Base-by-base conservation (phyloP, 2,113 vertebrate species). In the Zosterops pallidus region DNA sequence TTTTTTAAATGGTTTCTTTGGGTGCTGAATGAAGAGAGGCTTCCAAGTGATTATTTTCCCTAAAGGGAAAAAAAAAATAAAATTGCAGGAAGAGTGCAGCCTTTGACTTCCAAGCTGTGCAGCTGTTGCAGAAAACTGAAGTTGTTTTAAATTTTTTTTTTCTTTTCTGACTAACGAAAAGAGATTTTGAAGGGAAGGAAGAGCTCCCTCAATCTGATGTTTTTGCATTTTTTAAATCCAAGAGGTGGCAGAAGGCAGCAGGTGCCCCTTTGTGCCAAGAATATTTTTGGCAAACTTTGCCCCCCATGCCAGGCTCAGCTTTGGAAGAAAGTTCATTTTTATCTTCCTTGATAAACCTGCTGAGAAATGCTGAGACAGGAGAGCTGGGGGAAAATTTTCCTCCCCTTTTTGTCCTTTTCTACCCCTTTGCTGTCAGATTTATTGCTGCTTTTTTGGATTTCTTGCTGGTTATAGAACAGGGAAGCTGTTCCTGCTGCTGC, bases 91-190 rank as follows among this genome's bases (percentile, higher is more conserved):
- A 20, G 12, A 20, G 24, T 57, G 31, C 44, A 74, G 44, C 64
- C 67, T 60, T 60, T 3, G 6, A 47, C 67, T 76, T 69, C 59
- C 71, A 44, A 65, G 37, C 79, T 60, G 56, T 46, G 83, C 86
- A 95, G 91, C 91, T 95, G 91, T 12, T 85, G 76, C 71, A 86
- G 79, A 83, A 94, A 72, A 83, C n/a, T 15, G 41, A 71, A 41
- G 11, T 33, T 52, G 33, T 60, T 69, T 53, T 16, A 77, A 42
- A 52, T 33, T 47, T 13, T 53, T 41, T 56, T 64, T 29, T 39
- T 11, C 14, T 25, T 26, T 11, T 13, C 77, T 37, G 37, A 18
- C 76, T 77, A 37, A 77, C 6, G 15, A 60, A 64, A 69, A 72
- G 44, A 69, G 24, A 25, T 77, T 83, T 86, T 60, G 17, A 6